Evolutionary conservation across 2,113 vertebrate genomes (phyloP).

Genomic region (Chascanopsetta lugubris): DNA sequence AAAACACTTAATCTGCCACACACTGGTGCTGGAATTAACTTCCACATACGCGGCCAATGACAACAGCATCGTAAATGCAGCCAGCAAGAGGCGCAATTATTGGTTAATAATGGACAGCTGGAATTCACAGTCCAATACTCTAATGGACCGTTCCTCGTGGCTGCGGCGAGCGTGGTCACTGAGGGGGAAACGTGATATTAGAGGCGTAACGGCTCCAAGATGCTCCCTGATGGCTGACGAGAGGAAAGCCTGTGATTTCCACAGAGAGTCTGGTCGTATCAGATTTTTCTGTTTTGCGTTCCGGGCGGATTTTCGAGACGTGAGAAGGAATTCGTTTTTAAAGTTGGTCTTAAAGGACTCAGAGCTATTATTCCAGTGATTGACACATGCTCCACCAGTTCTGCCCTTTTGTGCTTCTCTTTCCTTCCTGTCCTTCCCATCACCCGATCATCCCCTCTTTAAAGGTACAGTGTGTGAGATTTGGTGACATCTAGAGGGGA

Average conservation of each 20-base stretch:
- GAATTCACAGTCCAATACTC: conserved; percentile 56
- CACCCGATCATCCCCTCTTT: conserved; percentile 6
- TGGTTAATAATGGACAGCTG: conserved; percentile 32
- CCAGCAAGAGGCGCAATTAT: conserved; percentile 36
- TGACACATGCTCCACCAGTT: conserved; percentile 18
- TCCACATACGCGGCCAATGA: conserved; percentile 30
- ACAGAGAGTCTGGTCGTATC: conserved; percentile 40
- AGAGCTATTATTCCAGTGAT: conserved; percentile 18
- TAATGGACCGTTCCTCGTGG: conserved; percentile 37
- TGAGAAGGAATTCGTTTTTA: conserved; percentile 49
- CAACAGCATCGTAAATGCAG: conserved; percentile 39
- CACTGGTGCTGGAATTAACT: conserved; percentile 39
- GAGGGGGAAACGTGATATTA: conserved; percentile 51
- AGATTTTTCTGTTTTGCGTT: conserved; percentile 21
- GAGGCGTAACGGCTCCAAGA: conserved; percentile 36
- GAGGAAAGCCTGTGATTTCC: conserved; percentile 41
- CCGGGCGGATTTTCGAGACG: conserved; percentile 15
- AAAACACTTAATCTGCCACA: conserved; percentile 54
- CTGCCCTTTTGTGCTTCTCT: conserved; percentile 9
- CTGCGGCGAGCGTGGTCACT: conserved; percentile 41
- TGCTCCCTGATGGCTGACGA: conserved; percentile 36
- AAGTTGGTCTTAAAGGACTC: conserved; percentile 33
- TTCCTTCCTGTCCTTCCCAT: background rate
- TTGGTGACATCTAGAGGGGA: no score
- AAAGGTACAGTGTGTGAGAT: no score